Evolutionary conservation across 2,888 invertebrate species (phyloP).

Genomic region (Auanema sp.): DNA sequence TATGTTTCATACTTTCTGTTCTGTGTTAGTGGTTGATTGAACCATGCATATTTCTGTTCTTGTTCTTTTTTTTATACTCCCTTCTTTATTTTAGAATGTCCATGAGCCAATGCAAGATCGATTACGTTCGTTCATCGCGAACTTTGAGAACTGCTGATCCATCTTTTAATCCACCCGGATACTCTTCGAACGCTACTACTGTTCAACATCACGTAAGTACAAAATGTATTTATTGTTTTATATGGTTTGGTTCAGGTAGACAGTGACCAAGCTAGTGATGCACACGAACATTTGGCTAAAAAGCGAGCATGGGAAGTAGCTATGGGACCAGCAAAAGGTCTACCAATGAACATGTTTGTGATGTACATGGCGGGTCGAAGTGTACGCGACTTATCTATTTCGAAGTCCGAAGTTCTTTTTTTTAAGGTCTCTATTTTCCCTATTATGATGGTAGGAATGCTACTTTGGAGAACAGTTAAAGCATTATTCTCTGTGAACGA

Average conservation of each 20-base stretch:
- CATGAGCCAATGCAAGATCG: constrained; percentile 35
- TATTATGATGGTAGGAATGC: constrained; percentile 99
- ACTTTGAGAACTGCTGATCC: constrained; percentile 29
- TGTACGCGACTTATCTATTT: constrained; percentile 65
- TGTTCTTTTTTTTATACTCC: neutral
- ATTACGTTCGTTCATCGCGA: constrained; percentile 31
- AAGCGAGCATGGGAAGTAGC: constrained; percentile 65
- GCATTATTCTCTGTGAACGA: constrained; percentile 82
- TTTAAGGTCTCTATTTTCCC: constrained; percentile 86
- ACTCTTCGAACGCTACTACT: constrained; percentile 34
- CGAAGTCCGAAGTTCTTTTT: no score
- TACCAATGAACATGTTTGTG: constrained; percentile 91
- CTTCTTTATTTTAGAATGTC: constrained; percentile 31
- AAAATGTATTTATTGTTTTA: neutral
- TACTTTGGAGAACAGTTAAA: constrained; percentile 91
- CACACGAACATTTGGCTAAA: constrained; percentile 58
- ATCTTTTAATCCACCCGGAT: constrained; percentile 60
- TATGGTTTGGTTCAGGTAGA: constrained; percentile 25
- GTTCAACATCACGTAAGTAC: constrained; percentile 45
- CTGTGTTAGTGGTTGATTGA: no score
- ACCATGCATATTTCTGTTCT: no score
- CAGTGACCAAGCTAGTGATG: constrained; percentile 43
- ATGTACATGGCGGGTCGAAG: constrained; percentile 88
- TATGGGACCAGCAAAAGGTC: constrained; percentile 58
- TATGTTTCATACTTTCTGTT: neutral